Evolutionary conservation across 2,888 invertebrate species (phyloP), one percentile per base, ranked within the genome.

Genomic region (Eutolmus rufibarbis): DNA sequence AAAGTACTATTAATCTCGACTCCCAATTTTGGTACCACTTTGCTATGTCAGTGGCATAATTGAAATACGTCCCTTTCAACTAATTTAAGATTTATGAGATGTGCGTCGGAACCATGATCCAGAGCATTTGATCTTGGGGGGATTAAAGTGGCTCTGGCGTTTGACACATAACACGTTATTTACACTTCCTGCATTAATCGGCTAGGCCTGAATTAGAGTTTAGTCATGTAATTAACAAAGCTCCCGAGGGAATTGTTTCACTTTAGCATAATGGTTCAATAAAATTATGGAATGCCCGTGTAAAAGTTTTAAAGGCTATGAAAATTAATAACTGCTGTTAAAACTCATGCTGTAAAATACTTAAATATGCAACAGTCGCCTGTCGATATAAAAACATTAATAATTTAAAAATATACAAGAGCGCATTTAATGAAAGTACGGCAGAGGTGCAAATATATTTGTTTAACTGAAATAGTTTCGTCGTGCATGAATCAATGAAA

Each of bases 1-100:
- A 40, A 78, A 40, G 23, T 23, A 78, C 78, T 37, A 78, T 78
- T 78, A 78, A 78, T 78, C 78, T 43, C 16, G 78, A 77, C 78
- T 40, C 23, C 40, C n/a, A 78, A 43, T 78, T n/a, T 78, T 23
- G 14, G 40, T 4, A 46, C 43, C 19, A 78, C 78, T 43, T 78
- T n/a, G 43, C n/a, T 43, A 23, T 78, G 78, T 40, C 78, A 43
- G 46, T 4, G 19, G 3, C 78, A 40, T 12, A 78, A 43, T 37
- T 78, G n/a, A 78, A 66, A 23, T 28, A 66, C 28, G 66, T 66
- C 28, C 28, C 78, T 16, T 78, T 78, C 40, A 43, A 66, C 66
- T 66, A 76, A 76, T 37, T 37, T 76, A 76, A 76, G 76, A 76
- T 76, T 76, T 37, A 76, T 76, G 76, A 76, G 37, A 46, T 23